Base-by-base conservation (phyloP, 2,113 vertebrate species). In the Tympanuchus pallidicinctus region DNA sequence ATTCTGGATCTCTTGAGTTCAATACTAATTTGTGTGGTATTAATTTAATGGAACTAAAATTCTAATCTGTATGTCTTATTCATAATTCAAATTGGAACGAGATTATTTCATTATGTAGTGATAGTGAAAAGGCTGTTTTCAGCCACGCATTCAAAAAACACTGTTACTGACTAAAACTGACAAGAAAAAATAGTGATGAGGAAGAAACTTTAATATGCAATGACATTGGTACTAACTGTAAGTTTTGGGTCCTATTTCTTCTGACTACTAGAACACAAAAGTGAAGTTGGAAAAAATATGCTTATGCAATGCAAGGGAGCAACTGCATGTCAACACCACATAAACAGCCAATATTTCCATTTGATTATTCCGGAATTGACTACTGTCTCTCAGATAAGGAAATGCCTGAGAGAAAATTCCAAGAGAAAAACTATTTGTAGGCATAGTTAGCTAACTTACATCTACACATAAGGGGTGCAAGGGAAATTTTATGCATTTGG, bases 281-380 rank as follows among this genome's bases (percentile, higher is more conserved):
- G 16, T 0, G 0, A 36, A 25, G 6, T 63, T n/a, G 38, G 75
- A 82, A 71, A 88, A 85, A 32, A 30, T 38, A 34, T 3, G 0
- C 24, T 28, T 36, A 24, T 2, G 22, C 40, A 22, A 27, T n/a
- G 36, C 4, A 36, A 59, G 47, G n/a, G n/a, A 84, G 38, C 10
- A 84, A 36, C 65, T 67, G 36, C 12, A 13, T 27, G 56, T 47
- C 72, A 22, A 24, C 16, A 34, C 28, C 43, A 82, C 15, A 56
- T 13, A 24, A 72, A 64, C 24, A 57, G 54, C 9, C 64, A 63
- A 0, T 47, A 48, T 48, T 77, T 83, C 50, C 56, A 77, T 76
- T 19, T 12, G 36, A 30, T 67, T 81, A 28, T 78, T 82, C 4
- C 0, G 0, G 42, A 91, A 56, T 25, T 69, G 66, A 45, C 43